Evolutionary conservation across 2,113 vertebrate genomes (phyloP).

Genomic region (Zapus hudsonius): DNA sequence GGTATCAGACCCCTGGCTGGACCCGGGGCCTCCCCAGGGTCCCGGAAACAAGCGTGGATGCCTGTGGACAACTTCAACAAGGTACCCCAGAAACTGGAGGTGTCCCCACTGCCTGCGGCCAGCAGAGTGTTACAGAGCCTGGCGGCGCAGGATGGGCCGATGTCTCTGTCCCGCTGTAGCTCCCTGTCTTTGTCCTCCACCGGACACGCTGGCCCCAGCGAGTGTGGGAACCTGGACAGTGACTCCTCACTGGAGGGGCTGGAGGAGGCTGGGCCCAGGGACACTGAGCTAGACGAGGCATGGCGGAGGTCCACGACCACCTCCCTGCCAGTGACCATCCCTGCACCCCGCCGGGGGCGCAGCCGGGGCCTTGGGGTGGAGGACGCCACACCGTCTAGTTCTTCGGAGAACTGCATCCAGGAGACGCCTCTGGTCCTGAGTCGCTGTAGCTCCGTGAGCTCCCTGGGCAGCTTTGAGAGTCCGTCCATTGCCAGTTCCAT

Average conservation of each 20-base stretch:
- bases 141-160: constrained; percentile 92
- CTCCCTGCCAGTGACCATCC: constrained; percentile 89
- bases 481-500: constrained; percentile 98
- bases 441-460: constrained; percentile 98
- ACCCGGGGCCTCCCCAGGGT: rapidly evolving
- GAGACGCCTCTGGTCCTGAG: constrained; percentile 97
- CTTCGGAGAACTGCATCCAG: constrained; percentile 97
- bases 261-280: constrained; percentile 89
- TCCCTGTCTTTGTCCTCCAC: constrained; percentile 97
- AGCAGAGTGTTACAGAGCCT: constrained; percentile 91
- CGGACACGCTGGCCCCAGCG: constrained; percentile 89
- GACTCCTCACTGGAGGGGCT: constrained; percentile 93
- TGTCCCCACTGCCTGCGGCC: constrained; percentile 78
- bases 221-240: constrained; percentile 90
- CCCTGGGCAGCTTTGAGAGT: constrained; percentile 96
- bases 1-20: not conserved
- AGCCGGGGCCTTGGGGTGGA: constrained; percentile 77
- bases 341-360: constrained; percentile 86
- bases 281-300: constrained; percentile 82
- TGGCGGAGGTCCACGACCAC: not conserved
- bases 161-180: constrained; percentile 96
- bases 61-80: constrained; percentile 87
- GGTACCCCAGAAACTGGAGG: constrained; percentile 87
- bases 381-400: constrained; percentile 95
- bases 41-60: constrained; percentile 90